These are phyloP conservation scores for Chouioia cunea DNA, from an alignment of 2,888 invertebrate genomes.

Conservation along the genomic window DNA sequence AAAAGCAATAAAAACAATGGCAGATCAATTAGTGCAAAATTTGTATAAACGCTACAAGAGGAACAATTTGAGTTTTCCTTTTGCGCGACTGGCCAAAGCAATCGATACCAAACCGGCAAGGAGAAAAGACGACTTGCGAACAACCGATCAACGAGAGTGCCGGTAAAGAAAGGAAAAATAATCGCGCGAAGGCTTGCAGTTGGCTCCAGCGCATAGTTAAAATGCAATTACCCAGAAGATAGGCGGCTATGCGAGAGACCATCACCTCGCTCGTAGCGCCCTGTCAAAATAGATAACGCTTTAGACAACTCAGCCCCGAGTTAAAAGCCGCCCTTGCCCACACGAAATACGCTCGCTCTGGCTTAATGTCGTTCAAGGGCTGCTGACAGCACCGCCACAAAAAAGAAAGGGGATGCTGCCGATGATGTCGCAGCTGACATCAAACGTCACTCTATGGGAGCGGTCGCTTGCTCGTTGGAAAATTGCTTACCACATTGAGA, in stretches of 20 bases:
- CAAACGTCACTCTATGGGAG: conserved; percentile 31
- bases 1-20: conserved; percentile 13
- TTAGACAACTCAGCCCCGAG: conserved; percentile 65
- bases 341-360: conserved; percentile 62
- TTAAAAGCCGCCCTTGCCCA: conserved; percentile 63
- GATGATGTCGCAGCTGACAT: conserved; percentile 21
- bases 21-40: conserved; percentile 38
- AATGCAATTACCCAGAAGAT: conserved; percentile 60
- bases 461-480: conserved; percentile 11
- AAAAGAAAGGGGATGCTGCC: conserved; percentile 33
- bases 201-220: conserved; percentile 55
- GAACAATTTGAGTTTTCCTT: conserved; percentile 19
- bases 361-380: conserved; percentile 60
- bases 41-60: conserved; percentile 37
- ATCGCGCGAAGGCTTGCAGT: conserved; percentile 23
- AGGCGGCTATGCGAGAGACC: conserved; percentile 41
- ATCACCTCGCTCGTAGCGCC: conserved; percentile 59
- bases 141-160: neutral
- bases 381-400: conserved; percentile 41
- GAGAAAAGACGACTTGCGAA: neutral
- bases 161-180: conserved; percentile 31
- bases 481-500: conserved; percentile 27
- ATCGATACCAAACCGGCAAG: conserved; percentile 25
- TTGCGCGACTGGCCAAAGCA: conserved; percentile 16
- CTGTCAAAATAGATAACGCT: conserved; percentile 69